Base-by-base conservation (phyloP, 2,888 invertebrate species). In the Ormyrus pomaceus region DNA sequence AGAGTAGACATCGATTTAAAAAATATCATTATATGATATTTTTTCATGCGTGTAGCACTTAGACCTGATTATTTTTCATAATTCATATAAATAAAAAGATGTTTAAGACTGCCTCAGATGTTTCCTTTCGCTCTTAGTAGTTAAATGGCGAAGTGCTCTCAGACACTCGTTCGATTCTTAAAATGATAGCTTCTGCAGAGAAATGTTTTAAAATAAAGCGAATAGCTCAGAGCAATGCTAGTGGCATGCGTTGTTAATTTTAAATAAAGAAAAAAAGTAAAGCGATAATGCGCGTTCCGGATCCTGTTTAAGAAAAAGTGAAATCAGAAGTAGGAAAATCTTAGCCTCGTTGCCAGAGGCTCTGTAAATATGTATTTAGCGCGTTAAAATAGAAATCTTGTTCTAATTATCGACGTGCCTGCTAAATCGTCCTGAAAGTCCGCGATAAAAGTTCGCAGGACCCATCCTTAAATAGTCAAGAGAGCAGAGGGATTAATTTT, bases 321-420 rank as follows among this genome's bases (percentile, higher is more conserved):
- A 79, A 83, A 82, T 83, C 84, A 77, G 79, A 80, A 76, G 82
- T 82, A 79, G 79, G 81, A 19, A 82, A 71, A 79, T 79, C 85
- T 83, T 82, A 85, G 70, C 84, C 84, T 84, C 84, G 62, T 81
- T 82, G 83, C 82, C 83, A 84, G 87, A 86, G 86, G 86, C 81
- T 83, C 84, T 90, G 90, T 90, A 90, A 88, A 90, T 90, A 90
- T 90, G 90, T 90, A 90, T 89, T 89, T 90, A 90, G 89, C 86
- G 86, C 86, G 85, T 88, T 88, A 89, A 89, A 87, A 89, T 89
- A 89, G 88, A 89, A 86, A 88, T 89, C 89, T 89, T 89, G 87
- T 90, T 89, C 87, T 86, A 86, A 88, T 86, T 87, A 86, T 88
- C 87, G 88, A 87, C 87, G 87, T 88, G 87, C 86, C 86, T 86